Evolutionary conservation across 2,888 invertebrate genomes (phyloP).

Genomic region (Drosophila borealis): DNA sequence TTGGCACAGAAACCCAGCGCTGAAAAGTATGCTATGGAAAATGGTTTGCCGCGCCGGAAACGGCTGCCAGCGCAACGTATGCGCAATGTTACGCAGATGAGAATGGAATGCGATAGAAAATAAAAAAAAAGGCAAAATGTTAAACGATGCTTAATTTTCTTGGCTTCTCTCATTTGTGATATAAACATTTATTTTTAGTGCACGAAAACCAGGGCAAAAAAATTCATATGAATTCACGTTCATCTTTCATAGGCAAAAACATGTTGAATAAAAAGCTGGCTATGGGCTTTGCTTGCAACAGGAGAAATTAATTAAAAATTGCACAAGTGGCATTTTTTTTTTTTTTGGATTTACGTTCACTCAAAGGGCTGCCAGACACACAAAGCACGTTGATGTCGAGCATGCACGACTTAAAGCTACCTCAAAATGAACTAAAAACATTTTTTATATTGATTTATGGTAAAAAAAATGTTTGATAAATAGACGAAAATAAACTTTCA

Average conservation of each 20-base stretch:
- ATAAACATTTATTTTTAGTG: slow-evolving; percentile 10
- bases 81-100: slow-evolving; percentile 27
- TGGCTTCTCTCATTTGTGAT: background rate
- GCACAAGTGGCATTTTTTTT: slow-evolving; percentile 48
- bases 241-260: slow-evolving; percentile 5
- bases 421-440: no score
- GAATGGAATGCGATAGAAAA: slow-evolving; percentile 6
- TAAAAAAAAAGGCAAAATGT: background rate
- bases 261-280: slow-evolving; percentile 4
- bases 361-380: background rate
- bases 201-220: slow-evolving; percentile 10
- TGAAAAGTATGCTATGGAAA: slow-evolving; percentile 51
- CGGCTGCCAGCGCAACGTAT: slow-evolving; percentile 36
- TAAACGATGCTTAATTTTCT: background rate
- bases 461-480: no score
- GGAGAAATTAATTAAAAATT: slow-evolving; percentile 72
- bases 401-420: background rate
- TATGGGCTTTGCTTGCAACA: slow-evolving; percentile 16
- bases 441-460: no score
- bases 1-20: slow-evolving; percentile 32
- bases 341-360: background rate
- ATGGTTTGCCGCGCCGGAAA: slow-evolving; percentile 7
- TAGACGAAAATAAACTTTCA: no score
- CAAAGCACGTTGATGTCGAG: background rate
- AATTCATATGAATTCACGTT: slow-evolving; percentile 16